Base-by-base conservation (phyloP, 2,888 invertebrate species). In the Mellilla xanthometata region DNA sequence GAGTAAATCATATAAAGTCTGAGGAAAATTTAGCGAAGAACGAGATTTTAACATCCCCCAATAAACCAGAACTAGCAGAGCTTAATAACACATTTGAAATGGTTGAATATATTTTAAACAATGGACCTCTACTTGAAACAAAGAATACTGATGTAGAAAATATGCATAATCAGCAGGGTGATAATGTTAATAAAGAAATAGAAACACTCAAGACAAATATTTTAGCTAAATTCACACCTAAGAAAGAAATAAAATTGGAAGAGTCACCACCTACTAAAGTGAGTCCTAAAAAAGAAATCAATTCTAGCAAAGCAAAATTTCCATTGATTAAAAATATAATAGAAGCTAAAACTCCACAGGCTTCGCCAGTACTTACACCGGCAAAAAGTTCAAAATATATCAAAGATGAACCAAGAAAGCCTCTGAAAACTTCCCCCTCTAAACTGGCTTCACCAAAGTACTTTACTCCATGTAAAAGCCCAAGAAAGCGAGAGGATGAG, bases 11-110 rank as follows among this genome's bases (percentile, higher is more conserved):
- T 9, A 61, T 64, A 52, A 54, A 52, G 36, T 56, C 57, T 22
- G 76, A 81, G 57, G 72, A 76, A 15, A 82, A 79, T 57, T 82
- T 83, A 62, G 56, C 76, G 43, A 80, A 82, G 57, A 65, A 70
- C 8, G 59, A 73, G 22, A 41, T 72, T 33, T 67, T 66, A 43
- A 35, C 62, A 5, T 65, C 68, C 30, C 54, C 67, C 9, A 42
- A 26, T 19, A 52, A 49, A 11, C 54, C 50, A 28, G 57, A 54
- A 15, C 65, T 63, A 49, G 55, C 54, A 33, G 58, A 70, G 38
- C 58, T 79, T 27, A 73, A 83, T 46, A 80, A 76, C 43, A 83
- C 81, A 34, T 56, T 76, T 27, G 76, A 82, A 55, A 67, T 73
- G 15, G 65, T 82, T 33, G 72, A 83, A 39, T 75, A 70, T 38